These are phyloP conservation scores for Crocallis elinguaria DNA, from an alignment of 2,888 invertebrate species.

Conservation along the genomic window DNA sequence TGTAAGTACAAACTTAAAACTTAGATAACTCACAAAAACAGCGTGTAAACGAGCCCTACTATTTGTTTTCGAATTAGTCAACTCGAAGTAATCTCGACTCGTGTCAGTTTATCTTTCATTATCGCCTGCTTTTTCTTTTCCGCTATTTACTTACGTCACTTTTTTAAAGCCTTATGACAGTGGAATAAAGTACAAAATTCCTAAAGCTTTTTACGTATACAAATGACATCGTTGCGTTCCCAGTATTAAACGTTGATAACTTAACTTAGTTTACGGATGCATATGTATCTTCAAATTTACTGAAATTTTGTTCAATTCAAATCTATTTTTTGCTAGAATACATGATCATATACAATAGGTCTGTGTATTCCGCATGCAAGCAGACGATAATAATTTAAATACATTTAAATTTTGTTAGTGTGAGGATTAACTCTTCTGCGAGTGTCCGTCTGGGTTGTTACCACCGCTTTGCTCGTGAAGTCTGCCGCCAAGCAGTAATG, in stretches of 20 bases:
- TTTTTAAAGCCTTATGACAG: constrained; percentile 4
- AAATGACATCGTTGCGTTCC: constrained; percentile 33
- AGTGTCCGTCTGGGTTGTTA: too few relatives aligned
- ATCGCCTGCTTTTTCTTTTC: constrained; percentile 35
- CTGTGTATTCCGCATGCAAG: too few relatives aligned
- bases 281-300: constrained; percentile 31
- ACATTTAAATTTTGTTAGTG: too few relatives aligned
- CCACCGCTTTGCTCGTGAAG: too few relatives aligned
- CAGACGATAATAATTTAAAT: too few relatives aligned
- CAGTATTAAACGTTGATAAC: constrained; percentile 59
- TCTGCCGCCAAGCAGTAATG: too few relatives aligned
- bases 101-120: constrained; percentile 43
- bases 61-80: constrained; percentile 53
- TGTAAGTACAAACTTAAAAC: constrained; percentile 2
- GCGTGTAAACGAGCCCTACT: constrained; percentile 37
- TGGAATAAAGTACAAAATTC: constrained; percentile 14
- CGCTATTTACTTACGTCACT: background rate
- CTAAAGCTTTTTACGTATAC: background rate
- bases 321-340: too few relatives aligned
- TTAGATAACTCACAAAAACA: background rate
- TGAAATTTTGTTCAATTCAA: constrained; percentile 44
- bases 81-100: constrained; percentile 38
- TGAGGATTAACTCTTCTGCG: too few relatives aligned
- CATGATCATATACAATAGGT: too few relatives aligned
- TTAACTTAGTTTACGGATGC: constrained; percentile 44